Base-by-base conservation (phyloP, 2,113 vertebrate genomes). In the Muntiacus reevesi region DNA sequence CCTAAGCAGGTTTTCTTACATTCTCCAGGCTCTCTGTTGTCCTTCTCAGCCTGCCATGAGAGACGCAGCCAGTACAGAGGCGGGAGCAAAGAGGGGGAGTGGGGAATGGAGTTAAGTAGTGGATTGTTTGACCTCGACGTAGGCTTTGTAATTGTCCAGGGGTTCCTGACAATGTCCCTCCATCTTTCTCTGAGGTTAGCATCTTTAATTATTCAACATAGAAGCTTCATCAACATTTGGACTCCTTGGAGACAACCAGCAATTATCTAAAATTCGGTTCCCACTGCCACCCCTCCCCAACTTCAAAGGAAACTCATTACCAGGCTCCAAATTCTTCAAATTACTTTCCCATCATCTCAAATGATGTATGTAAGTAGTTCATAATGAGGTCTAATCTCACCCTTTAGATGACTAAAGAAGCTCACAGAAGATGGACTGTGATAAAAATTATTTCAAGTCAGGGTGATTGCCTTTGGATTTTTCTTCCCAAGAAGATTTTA, bases 271-370 rank as follows among this genome's bases (percentile, higher is more conserved):
- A 98, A 98, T 98, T 98, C 98, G 98, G 96, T 98, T 97, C 93
- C 98, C 97, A 97, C 97, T 97, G 85, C 59, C 94, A 79, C 94
- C 98, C 93, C 94, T 99, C 94, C 95, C 62, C 97, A 97, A 95
- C 97, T 99, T 98, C 98, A 99, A 99, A 98, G 96, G 17, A 96
- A 98, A 94, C 97, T 98, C 98, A 98, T 99, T 98, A 98, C 59
- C 59, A 97, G 82, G 79, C 97, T 98, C 96, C 96, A 98, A 98
- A 98, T 98, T 98, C 98, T 98, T 98, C 97, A 98, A 97, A 98
- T 99, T 98, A 98, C 97, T 98, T 98, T 98, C 96, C 79, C 89
- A 98, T 99, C 91, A 95, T 96, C 88, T 98, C 98, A 98, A 83
- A 98, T 98, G 98, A 90, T 98, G 98, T 98, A 98, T 98, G 74